phyloP scores from a whole-genome alignment of 1,140 invertebrate species.

The Euglossa dilemma region DNA sequence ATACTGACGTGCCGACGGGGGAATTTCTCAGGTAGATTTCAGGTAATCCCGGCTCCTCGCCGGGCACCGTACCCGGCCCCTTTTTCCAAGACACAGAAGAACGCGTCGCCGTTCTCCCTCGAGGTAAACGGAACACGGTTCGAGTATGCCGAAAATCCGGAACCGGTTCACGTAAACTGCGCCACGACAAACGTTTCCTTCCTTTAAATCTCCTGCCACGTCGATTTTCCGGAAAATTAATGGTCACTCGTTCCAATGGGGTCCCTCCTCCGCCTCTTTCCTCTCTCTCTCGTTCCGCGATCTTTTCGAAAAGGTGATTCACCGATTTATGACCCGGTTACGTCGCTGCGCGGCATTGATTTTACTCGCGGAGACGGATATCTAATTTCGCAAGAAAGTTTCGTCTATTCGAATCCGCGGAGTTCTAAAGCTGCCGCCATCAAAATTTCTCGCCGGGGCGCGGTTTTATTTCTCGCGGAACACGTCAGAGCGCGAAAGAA shows the following conservation, averaged over 20 bases:
- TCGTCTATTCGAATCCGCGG: neutral
- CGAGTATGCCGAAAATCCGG: conserved; percentile 19
- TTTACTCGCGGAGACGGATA: neutral
- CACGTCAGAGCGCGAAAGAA: conserved; percentile 17
- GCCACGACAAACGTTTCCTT: conserved; percentile 7
- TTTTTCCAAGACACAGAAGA: conserved; percentile 37
- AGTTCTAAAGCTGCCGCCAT: neutral
- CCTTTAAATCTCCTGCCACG: neutral
- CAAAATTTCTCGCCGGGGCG: neutral
- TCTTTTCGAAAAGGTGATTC: too few relatives aligned
- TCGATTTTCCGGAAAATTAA: conserved; percentile 2
- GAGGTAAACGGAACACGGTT: conserved; percentile 1
- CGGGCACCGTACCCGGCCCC: conserved; percentile 22
- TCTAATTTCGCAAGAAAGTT: neutral
- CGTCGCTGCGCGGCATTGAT: neutral
- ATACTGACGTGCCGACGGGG: conserved; percentile 65
- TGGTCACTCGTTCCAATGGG: neutral
- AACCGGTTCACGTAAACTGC: neutral
- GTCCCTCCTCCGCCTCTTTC: too few relatives aligned
- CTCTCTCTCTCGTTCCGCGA: too few relatives aligned
- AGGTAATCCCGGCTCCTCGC: conserved; percentile 61
- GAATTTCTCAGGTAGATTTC: conserved; percentile 73
- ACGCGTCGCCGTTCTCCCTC: neutral
- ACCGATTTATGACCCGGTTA: neutral
- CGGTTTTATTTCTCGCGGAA: conserved; percentile 22